These are phyloP conservation scores for Caenorhabditis drosophilae DNA, from an alignment of 2,888 invertebrate genomes.

Conservation along the genomic window DNA sequence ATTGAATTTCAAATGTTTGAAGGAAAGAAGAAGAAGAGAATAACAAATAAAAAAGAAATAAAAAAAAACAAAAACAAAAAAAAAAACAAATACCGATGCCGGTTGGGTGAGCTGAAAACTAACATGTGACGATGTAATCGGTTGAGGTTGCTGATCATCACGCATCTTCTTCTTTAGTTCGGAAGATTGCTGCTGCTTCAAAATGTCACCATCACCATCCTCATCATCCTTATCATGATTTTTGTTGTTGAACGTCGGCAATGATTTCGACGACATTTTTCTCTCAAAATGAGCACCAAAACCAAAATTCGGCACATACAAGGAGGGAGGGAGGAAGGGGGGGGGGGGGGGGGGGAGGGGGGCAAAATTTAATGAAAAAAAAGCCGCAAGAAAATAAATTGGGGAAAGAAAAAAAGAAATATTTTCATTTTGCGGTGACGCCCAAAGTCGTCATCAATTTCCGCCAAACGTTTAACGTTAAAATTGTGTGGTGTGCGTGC, in stretches of 20 bases:
- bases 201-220: no score
- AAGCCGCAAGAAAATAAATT: slow-evolving; percentile 1
- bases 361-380: background rate
- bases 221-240: slow-evolving; percentile 10
- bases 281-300: no score
- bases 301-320: no score
- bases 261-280: slow-evolving; percentile 37
- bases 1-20: background rate
- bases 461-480: no score
- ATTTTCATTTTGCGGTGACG: no score
- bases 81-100: slow-evolving; percentile 14
- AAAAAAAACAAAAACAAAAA: slow-evolving; percentile 6
- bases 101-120: slow-evolving; percentile 22
- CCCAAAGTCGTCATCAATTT: no score
- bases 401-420: no score
- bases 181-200: no score
- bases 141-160: slow-evolving; percentile 3
- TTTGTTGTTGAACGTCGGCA: slow-evolving; percentile 27
- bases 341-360: background rate
- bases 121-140: slow-evolving; percentile 35
- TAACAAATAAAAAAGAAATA: background rate
- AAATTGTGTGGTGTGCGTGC: no score
- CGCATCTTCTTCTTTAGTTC: slow-evolving; percentile 5
- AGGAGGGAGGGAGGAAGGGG: background rate
- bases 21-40: slow-evolving; percentile 1